Percentiles rank a stretch among this genome's conserved stretches.
phyloP scores from a whole-genome alignment of 2,113 vertebrate genomes.

The Hydrolagus affinis region DNA sequence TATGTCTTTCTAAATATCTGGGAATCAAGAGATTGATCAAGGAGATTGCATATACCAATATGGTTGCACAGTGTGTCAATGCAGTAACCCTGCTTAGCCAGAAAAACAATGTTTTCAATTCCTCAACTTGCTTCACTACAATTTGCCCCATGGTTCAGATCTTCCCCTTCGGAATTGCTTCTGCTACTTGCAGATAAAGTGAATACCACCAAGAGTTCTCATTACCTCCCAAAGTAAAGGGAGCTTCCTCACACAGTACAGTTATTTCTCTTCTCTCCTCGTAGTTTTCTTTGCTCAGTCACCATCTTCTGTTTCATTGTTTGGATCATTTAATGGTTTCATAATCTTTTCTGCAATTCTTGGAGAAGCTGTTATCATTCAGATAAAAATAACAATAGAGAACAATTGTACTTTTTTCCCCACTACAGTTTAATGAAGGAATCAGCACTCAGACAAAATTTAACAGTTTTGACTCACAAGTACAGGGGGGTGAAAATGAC shows the following conservation, averaged over 20 bases:
- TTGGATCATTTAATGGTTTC: neutral
- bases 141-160: neutral
- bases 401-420: neutral
- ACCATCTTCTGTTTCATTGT: neutral
- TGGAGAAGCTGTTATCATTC: neutral
- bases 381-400: neutral
- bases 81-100: neutral
- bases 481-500: neutral
- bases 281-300: neutral
- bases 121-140: neutral
- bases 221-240: neutral
- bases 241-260: neutral
- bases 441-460: neutral
- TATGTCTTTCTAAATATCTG: neutral
- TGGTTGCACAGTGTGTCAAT: neutral
- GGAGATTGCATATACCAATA: neutral
- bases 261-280: neutral
- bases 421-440: neutral
- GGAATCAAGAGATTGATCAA: neutral
- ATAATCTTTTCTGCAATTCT: neutral
- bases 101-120: neutral
- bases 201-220: neutral
- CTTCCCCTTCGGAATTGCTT: neutral
- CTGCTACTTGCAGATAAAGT: neutral
- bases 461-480: neutral